Conservation (phyloP, 2,113 vertebrate species). For the Albula goreensis region DNA sequence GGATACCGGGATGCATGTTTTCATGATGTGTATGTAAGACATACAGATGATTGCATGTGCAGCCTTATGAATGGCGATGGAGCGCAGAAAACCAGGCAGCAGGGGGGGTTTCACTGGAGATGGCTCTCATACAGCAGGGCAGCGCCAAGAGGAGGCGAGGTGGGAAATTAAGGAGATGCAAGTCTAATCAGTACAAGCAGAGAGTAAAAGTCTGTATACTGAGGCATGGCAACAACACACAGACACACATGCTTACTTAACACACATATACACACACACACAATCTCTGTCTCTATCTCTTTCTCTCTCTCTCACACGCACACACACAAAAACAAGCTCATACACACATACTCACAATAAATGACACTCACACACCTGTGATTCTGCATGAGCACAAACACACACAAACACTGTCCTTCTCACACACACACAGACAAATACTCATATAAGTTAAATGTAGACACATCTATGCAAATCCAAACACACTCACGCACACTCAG, state of each 20-base stretch:
- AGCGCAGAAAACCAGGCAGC: no score
- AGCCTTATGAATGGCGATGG: no score
- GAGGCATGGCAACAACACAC: background rate
- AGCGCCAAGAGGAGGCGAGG: no score
- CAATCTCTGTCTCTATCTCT: no score
- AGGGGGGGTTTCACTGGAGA: no score
- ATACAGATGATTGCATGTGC: no score
- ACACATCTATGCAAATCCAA: background rate
- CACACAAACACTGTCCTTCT: background rate
- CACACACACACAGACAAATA: background rate
- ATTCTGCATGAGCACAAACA: background rate
- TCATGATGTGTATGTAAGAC: no score
- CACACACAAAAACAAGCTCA: constrained; percentile 18
- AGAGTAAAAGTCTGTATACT: no score
- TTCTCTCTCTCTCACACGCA: background rate
- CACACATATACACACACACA: constrained; percentile 11
- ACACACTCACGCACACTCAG: background rate
- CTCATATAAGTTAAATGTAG: background rate
- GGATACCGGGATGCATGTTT: no score
- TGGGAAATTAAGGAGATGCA: no score
- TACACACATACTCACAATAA: background rate
- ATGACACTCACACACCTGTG: background rate
- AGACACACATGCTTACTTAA: background rate
- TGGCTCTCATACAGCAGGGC: no score
- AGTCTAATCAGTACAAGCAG: no score